Percentiles rank a stretch among this genome's conserved stretches.
These are phyloP conservation scores for Apis cerana DNA, from an alignment of 1,140 invertebrate species.

Conservation along the genomic window DNA sequence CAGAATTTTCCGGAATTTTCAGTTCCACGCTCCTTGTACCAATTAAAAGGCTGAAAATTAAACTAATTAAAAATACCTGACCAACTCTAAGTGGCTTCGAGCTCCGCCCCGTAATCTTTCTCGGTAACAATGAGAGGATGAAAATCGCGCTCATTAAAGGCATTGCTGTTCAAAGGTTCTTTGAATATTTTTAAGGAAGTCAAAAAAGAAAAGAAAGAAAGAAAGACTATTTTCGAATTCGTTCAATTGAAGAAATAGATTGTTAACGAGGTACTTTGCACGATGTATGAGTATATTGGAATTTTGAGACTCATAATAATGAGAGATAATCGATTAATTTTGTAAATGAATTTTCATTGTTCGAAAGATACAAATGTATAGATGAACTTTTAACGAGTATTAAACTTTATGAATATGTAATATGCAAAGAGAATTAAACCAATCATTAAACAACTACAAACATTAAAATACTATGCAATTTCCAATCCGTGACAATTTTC, in stretches of 20 bases:
- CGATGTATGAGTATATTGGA: not conserved
- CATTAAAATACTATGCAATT: no score
- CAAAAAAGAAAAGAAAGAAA: no score
- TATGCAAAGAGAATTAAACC: not conserved
- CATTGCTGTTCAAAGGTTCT: not conserved
- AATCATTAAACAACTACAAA: no score
- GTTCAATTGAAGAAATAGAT: not conserved
- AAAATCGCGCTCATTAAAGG: slow-evolving; percentile 4
- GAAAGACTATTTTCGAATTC: not conserved
- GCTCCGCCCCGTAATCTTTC: slow-evolving; percentile 20
- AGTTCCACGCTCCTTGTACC: slow-evolving; percentile 25
- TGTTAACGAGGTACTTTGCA: not conserved
- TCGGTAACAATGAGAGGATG: not conserved
- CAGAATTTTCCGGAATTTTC: slow-evolving; percentile 23
- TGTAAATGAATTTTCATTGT: no score
- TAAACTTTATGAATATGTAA: no score
- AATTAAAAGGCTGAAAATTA: slow-evolving; percentile 50
- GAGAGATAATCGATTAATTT: no score
- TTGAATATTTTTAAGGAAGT: not conserved
- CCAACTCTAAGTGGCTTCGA: slow-evolving; percentile 36
- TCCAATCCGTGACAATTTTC: no score
- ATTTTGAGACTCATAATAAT: not conserved
- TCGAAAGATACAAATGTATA: no score
- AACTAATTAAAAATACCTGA: slow-evolving; percentile 52
- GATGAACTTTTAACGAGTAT: no score